Evolutionary conservation across 1,140 invertebrate species (phyloP).

Genomic region (Carposina sasakii): DNA sequence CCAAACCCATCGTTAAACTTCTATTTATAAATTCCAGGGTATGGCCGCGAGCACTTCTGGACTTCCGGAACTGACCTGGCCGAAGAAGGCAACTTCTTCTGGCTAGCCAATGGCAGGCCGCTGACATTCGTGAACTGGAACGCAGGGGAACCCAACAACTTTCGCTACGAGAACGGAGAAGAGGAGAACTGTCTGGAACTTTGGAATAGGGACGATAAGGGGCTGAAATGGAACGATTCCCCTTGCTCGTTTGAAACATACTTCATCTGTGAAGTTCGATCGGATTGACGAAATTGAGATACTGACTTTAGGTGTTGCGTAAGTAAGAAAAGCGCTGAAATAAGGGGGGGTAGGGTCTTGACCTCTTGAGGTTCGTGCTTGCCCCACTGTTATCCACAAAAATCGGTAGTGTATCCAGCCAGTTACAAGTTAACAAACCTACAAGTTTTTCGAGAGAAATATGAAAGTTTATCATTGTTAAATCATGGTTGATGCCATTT

Average conservation of each 20-base stretch:
- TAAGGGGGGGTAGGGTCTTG: too few species aligned
- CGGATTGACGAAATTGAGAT: constrained; percentile 47
- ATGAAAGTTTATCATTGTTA: too few species aligned
- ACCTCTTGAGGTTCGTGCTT: too few species aligned
- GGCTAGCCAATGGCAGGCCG: constrained; percentile 91
- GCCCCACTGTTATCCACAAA: too few species aligned
- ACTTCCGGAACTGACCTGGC: constrained; percentile 92
- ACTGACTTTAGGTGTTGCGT: too few species aligned
- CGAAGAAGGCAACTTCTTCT: constrained; percentile 92
- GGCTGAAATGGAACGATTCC: constrained; percentile 93
- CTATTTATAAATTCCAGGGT: constrained; percentile 78
- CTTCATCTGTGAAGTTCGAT: constrained; percentile 90
- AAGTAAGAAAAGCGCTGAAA: too few species aligned
- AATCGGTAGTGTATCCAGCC: too few species aligned
- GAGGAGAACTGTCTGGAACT: constrained; percentile 92
- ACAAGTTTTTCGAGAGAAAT: too few species aligned
- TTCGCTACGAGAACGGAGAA: constrained; percentile 93
- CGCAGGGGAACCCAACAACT: constrained; percentile 92
- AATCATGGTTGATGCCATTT: too few species aligned
- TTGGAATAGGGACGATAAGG: constrained; percentile 93
- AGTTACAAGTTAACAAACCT: too few species aligned
- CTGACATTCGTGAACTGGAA: constrained; percentile 95
- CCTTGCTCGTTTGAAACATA: constrained; percentile 94
- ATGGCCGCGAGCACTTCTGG: constrained; percentile 94
- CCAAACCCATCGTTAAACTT: too few species aligned